Evolutionary conservation across 1,140 invertebrate species (phyloP), one percentile per base, ranked within the genome.

Genomic region (Microplitis demolitor): DNA sequence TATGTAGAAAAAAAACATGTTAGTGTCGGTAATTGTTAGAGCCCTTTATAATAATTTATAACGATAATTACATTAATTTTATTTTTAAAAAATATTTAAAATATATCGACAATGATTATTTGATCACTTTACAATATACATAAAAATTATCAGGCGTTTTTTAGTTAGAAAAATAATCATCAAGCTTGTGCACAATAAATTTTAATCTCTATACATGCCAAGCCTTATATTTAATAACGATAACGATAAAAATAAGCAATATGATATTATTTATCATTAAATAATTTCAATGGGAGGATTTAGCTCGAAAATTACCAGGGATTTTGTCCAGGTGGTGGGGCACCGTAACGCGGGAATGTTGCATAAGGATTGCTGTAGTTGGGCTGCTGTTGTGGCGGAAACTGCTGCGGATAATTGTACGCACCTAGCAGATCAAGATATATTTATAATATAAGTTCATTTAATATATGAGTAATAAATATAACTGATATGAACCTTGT

Each of bases 281-380:
- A 24, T 62, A 13, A 3, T 50, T 50, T 31, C 34, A 54, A 3
- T 11, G 11, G 13, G 9, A 33, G 2, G 9, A 4, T 24, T 14
- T 4, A 3, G 34, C 6, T 56, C 14, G 5, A 4, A 6, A 61
- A 51, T 74, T 71, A 71, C 78, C 78, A 84, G 3, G 84, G 85
- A 69, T 82, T 87, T 69, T 82, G 85, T 5, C 84, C 83, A 39
- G 86, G 84, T 62, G 82, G 83, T 64, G 86, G 78, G 56, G 80
- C 85, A 35, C 82, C 81, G n/a, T 88, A 88, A 68, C 82, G 78
- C 66, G 88, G 87, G 54, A 89, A 74, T 56, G 83, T 86, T 24
- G 87, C 88, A 69, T 80, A 89, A 70, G 71, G 63, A 62, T 72
- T 72, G 13, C 2, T 16, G 75, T 81, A 34, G 35, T 72, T 58